Base-by-base conservation (phyloP, 2,888 invertebrate genomes). In the Pyralis farinalis region DNA sequence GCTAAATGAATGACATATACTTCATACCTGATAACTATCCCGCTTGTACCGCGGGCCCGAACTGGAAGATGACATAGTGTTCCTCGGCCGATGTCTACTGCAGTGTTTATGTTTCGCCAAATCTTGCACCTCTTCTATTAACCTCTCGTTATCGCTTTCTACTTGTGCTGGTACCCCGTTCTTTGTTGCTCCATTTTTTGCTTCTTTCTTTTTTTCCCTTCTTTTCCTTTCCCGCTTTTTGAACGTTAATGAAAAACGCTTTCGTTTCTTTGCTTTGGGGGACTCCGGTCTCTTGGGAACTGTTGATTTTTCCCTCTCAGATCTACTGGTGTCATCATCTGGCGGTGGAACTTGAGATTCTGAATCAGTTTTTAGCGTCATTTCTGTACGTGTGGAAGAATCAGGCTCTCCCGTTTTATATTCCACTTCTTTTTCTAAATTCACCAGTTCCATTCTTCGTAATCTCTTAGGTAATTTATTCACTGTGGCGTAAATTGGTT, bases 11-110 rank as follows among this genome's bases (percentile, higher is more conserved):
- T n/a, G n/a, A n/a, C n/a, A n/a, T n/a, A n/a, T n/a, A n/a, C n/a
- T n/a, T n/a, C 49, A 46, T 71, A 90, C 90, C 88, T 90, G 90
- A 63, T 89, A 90, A 55, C 90, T 90, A 59, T 90, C 90, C 78
- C 87, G 85, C 78, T 87, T 87, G 58, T 84, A 87, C 28, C 88
- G 84, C 79, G 87, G 85, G 73, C 87, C 83, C 45, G 86, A 83
- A 58, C 84, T 84, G 10, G 85, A 78, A 0, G 87, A 83, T 1
- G 87, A 82, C 68, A 82, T 47, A 6, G 85, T 83, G 53, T 81
- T 84, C 52, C 87, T 61, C 32, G 84, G 78, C 28, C 70, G 67
- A 33, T 86, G 83, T 34, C 83, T 62, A 40, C 63, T 73, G 58
- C 87, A 84, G 45, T 71, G 79, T 52, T 80, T 81, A 42, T 64